These are phyloP conservation scores for Aphidius colemani DNA, from an alignment of 2,888 invertebrate genomes.

Conservation along the genomic window DNA sequence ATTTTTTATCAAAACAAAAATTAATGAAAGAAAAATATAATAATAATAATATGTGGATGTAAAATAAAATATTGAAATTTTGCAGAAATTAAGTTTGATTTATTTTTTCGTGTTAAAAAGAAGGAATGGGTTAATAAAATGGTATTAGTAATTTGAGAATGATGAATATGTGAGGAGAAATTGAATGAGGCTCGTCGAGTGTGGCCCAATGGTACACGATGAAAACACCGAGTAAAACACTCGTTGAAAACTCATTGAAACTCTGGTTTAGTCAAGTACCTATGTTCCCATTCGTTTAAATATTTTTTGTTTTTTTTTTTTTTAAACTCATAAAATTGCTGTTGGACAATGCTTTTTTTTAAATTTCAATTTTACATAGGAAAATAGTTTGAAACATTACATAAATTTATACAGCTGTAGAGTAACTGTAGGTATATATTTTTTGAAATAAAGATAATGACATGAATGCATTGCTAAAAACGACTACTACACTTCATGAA, in stretches of 20 bases:
- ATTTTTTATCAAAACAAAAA: too few species aligned
- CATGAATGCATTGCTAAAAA: constrained; percentile 5
- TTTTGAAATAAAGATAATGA: background rate
- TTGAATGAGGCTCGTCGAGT: background rate
- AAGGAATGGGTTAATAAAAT: too few species aligned
- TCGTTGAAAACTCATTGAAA: constrained; percentile 29
- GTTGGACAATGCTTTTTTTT: background rate
- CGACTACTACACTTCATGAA: constrained; percentile 18
- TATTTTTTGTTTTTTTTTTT: background rate
- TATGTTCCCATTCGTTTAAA: background rate
- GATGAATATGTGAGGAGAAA: background rate
- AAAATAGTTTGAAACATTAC: constrained; percentile 4
- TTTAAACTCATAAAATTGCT: constrained; percentile 1
- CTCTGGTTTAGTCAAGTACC: constrained; percentile 11
- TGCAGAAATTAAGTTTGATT: too few species aligned
- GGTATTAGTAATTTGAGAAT: too few species aligned
- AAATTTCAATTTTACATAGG: background rate
- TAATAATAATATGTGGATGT: too few species aligned
- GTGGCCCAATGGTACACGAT: constrained; percentile 23
- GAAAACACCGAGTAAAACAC: constrained; percentile 28
- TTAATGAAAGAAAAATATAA: too few species aligned
- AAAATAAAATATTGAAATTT: too few species aligned
- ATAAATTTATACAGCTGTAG: background rate
- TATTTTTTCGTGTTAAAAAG: background rate
- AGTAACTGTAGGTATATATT: too few species aligned